phyloP scores from a whole-genome alignment of 2,888 invertebrate species.

The Eudasyphora cyanicolor region DNA sequence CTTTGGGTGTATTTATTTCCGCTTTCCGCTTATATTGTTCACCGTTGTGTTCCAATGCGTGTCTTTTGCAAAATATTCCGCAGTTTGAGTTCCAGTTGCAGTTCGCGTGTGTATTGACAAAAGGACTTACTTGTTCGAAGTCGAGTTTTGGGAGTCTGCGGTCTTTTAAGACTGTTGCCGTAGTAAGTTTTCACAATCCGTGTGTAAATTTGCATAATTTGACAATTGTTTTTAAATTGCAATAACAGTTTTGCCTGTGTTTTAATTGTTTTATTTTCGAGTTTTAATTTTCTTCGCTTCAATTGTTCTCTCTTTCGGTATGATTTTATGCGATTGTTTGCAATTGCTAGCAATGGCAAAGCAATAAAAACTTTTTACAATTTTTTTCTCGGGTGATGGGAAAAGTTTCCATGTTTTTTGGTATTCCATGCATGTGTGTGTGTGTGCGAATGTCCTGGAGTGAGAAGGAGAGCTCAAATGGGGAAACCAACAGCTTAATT shows the following conservation, averaged over 20 bases:
- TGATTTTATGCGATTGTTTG: slow-evolving; percentile 19
- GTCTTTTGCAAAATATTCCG: too few species aligned
- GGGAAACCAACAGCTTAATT: neutral
- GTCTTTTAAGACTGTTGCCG: slow-evolving; percentile 9
- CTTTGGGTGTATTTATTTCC: slow-evolving; percentile 62
- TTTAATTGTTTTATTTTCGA: slow-evolving; percentile 52
- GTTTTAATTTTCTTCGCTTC: slow-evolving; percentile 71
- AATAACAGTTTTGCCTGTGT: slow-evolving; percentile 74
- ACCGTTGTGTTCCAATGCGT: neutral
- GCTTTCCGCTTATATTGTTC: slow-evolving; percentile 51
- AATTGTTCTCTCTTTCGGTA: slow-evolving; percentile 11
- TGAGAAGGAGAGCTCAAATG: neutral
- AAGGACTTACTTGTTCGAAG: too few species aligned
- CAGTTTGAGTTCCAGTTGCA: slow-evolving; percentile 27
- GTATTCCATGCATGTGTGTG: neutral
- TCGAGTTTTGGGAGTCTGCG: neutral
- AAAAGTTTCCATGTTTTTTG: slow-evolving; percentile 21
- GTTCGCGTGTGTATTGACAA: neutral
- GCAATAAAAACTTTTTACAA: slow-evolving; percentile 16
- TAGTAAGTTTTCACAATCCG: slow-evolving; percentile 49
- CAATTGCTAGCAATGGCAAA: slow-evolving; percentile 5
- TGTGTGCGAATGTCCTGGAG: neutral
- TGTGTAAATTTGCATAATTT: slow-evolving; percentile 76
- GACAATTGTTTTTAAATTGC: slow-evolving; percentile 77
- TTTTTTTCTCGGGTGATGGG: neutral